Conservation (phyloP, 2,888 invertebrate genomes). For the Cerastis leucographa region DNA sequence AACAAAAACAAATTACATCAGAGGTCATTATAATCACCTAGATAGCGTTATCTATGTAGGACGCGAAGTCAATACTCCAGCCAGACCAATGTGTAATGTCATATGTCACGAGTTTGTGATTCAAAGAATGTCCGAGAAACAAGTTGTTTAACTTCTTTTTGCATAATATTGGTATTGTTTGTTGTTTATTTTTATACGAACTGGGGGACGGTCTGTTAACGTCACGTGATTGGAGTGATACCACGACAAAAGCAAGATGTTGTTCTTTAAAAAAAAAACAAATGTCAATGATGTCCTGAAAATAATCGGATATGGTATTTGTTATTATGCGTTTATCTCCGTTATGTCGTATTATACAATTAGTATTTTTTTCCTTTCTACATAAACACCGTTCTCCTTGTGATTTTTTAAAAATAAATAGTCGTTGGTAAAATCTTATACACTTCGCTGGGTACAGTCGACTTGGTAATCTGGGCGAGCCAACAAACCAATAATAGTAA, state of each 20-base stretch:
- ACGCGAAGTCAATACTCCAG: slow-evolving; percentile 31
- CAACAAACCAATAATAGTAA: neutral
- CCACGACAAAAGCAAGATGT: neutral
- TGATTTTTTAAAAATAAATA: neutral
- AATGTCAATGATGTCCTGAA: neutral
- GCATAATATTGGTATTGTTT: neutral
- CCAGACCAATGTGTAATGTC: slow-evolving; percentile 21
- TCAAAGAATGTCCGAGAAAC: neutral
- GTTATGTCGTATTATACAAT: neutral
- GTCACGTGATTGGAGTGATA: neutral
- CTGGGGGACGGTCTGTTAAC: too few species aligned
- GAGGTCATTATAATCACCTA: neutral
- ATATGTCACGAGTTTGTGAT: slow-evolving; percentile 34
- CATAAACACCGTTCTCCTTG: neutral
- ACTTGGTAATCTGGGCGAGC: neutral
- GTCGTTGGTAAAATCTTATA: neutral
- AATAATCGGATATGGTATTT: neutral
- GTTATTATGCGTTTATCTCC: neutral
- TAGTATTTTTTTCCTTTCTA: neutral
- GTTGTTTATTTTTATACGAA: neutral
- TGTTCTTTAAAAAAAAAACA: neutral
- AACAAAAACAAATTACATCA: slow-evolving; percentile 10
- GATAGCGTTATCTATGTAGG: slow-evolving; percentile 34
- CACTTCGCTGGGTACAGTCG: neutral
- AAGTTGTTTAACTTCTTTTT: slow-evolving; percentile 19